Percentiles rank a stretch among this genome's conserved stretches.
These are phyloP conservation scores for Drosophila busckii DNA, from an alignment of 1,140 invertebrate genomes.

Conservation along the genomic window DNA sequence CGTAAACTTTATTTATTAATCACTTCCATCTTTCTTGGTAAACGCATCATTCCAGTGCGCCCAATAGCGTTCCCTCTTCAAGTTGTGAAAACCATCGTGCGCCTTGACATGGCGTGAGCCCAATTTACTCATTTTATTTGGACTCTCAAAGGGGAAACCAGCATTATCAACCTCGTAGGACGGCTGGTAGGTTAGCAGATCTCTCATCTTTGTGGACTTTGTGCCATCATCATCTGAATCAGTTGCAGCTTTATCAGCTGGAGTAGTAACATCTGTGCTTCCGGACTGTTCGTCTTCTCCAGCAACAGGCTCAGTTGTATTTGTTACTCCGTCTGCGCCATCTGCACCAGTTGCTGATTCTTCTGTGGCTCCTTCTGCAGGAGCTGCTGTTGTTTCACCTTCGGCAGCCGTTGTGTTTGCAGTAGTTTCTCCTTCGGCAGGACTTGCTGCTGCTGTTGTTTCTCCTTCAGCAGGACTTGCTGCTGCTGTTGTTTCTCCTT, in stretches of 20 bases:
- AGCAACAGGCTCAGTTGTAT: too few species aligned
- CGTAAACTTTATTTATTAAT: conserved; percentile 15
- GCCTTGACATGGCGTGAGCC: conserved; percentile 24
- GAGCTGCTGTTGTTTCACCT: too few species aligned
- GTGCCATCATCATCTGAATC: neutral
- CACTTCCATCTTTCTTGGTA: neutral
- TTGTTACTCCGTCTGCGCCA: neutral
- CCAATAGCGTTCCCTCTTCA: conserved; percentile 30
- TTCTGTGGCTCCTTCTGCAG: neutral
- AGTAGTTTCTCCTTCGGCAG: too few species aligned
- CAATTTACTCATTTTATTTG: neutral
- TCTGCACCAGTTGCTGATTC: neutral
- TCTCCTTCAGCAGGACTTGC: neutral
- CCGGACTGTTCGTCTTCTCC: neutral
- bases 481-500: neutral
- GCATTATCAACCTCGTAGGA: conserved; percentile 9
- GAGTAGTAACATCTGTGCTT: too few species aligned
- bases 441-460: too few species aligned
- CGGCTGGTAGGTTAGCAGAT: conserved; percentile 15
- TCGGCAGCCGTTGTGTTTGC: neutral
- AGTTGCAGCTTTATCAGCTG: neutral
- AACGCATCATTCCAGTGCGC: conserved; percentile 47
- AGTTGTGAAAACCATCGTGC: conserved; percentile 53
- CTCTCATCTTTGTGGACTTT: conserved; percentile 4
- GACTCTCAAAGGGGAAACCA: conserved; percentile 15